phyloP scores from a whole-genome alignment of 1,140 invertebrate species.

The Drosophila sp. region DNA sequence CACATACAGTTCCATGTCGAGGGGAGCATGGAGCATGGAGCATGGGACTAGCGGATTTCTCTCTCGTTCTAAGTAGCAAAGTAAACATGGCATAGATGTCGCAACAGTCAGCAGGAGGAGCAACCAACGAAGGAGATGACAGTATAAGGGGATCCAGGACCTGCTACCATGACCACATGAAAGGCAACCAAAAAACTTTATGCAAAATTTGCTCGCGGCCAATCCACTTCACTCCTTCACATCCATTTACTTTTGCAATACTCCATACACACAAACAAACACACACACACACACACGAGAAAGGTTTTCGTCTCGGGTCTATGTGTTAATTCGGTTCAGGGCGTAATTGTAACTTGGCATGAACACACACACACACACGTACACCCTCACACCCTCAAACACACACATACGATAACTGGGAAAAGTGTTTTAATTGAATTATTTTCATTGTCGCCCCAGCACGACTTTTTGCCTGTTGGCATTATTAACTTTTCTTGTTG shows the following conservation, averaged over 20 bases:
- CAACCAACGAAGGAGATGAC: not conserved
- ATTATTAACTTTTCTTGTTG: slow-evolving; percentile 78
- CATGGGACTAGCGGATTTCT: not conserved
- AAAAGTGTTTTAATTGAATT: slow-evolving; percentile 83
- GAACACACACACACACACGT: slow-evolving; percentile 44
- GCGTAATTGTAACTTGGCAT: slow-evolving; percentile 80
- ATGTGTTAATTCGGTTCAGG: slow-evolving; percentile 76
- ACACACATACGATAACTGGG: slow-evolving; percentile 52
- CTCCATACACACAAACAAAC: slow-evolving; percentile 23
- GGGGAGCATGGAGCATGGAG: not conserved
- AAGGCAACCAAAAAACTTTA: slow-evolving; percentile 56
- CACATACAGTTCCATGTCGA: slow-evolving; percentile 22
- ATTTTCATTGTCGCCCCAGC: slow-evolving; percentile 77
- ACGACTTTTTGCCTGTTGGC: slow-evolving; percentile 56
- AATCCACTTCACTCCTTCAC: slow-evolving; percentile 13
- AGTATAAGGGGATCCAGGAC: slow-evolving; percentile 5
- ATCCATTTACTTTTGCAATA: slow-evolving; percentile 4
- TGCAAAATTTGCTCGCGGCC: slow-evolving; percentile 60
- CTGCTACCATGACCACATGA: slow-evolving; percentile 57
- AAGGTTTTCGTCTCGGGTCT: slow-evolving; percentile 31
- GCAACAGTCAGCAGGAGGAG: slow-evolving; percentile 22
- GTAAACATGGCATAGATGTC: slow-evolving; percentile 77
- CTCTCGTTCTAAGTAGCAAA: slow-evolving; percentile 64
- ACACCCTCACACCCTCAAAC: not conserved
- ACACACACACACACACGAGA: slow-evolving; percentile 20